Evolutionary conservation across 2,113 vertebrate species (phyloP), one percentile per base, ranked within the genome.

Genomic region (Callaeas wilsoni): DNA sequence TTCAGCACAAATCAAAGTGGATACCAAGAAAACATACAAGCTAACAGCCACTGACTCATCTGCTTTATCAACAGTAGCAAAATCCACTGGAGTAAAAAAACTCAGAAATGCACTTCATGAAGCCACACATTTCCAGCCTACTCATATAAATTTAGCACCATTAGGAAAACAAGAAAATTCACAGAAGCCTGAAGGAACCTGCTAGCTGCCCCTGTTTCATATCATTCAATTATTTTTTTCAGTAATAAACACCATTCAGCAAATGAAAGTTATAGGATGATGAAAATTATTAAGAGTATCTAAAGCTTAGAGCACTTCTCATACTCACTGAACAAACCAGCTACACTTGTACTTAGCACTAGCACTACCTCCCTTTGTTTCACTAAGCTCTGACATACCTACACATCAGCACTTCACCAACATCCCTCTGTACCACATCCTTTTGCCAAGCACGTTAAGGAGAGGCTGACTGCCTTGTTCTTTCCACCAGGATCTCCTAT

Each of bases 41-140:
- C 30, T 79, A 92, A 93, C 25, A 86, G 35, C 10, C 59, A 87
- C 26, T 56, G 74, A 46, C 7, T 84, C 59, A 83, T 60, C 84
- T 69, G 63, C 91, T 94, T 96, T 93, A 86, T 49, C 46, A 87
- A 83, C 7, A 90, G 55, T 44, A 95, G 75, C 32, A 93, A 90
- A 78, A 86, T 19, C 33, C 42, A 94, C 22, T 46, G 29, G 35
- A 73, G 18, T 53, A 63, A 78, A 26, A 46, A 92, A 89, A 90
- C 35, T 65, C 6, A 47, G 90, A 82, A 95, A 85, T 7, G 30
- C 4, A 64, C 21, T 52, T 68, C 84, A 87, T 17, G 12, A 65
- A 97, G 65, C 75, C 16, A 73, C 21, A 47, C 6, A 60, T 37
- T 60, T 88, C 32, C 70, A 95, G 29, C 5, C 71, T 56, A 78